Conservation (phyloP, 1,140 invertebrate genomes). For the Drosophila kepulauana region DNA sequence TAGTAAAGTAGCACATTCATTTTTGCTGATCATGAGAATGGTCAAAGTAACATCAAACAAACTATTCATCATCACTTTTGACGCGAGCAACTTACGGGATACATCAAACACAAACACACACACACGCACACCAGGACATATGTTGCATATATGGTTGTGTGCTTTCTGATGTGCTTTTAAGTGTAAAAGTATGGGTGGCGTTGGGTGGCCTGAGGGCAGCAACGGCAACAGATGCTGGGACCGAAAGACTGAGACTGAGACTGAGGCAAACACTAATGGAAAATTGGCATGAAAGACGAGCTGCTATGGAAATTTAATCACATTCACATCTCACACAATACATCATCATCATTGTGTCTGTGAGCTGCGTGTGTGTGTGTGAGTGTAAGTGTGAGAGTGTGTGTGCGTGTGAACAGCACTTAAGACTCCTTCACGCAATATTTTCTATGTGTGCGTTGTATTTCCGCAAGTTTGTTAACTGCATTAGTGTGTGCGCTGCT, state of each 20-base stretch:
- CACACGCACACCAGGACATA: constrained; percentile 36
- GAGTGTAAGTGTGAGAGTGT: constrained; percentile 17
- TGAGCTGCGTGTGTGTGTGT: constrained; percentile 21
- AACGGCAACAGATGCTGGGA: constrained; percentile 27
- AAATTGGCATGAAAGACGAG: constrained; percentile 83
- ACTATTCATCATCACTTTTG: constrained; percentile 82
- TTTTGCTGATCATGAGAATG: constrained; percentile 79
- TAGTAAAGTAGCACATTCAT: constrained; percentile 31
- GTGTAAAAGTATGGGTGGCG: constrained; percentile 30
- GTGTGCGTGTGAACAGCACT: constrained; percentile 57
- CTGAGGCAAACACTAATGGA: constrained; percentile 70
- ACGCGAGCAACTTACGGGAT: constrained; percentile 68
- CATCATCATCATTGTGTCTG: constrained; percentile 75
- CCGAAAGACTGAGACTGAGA: neutral
- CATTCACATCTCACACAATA: constrained; percentile 82
- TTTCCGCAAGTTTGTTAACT: constrained; percentile 83
- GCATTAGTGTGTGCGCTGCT: constrained; percentile 80
- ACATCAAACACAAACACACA: constrained; percentile 58
- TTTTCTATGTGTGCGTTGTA: constrained; percentile 45
- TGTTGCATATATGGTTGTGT: constrained; percentile 41
- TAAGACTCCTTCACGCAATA: constrained; percentile 68
- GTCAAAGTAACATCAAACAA: constrained; percentile 84
- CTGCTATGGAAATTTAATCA: constrained; percentile 83
- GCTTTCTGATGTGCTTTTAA: constrained; percentile 72
- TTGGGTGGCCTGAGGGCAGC: neutral